Base-by-base conservation (phyloP, 2,888 invertebrate genomes). In the Nemapogon koenigi region DNA sequence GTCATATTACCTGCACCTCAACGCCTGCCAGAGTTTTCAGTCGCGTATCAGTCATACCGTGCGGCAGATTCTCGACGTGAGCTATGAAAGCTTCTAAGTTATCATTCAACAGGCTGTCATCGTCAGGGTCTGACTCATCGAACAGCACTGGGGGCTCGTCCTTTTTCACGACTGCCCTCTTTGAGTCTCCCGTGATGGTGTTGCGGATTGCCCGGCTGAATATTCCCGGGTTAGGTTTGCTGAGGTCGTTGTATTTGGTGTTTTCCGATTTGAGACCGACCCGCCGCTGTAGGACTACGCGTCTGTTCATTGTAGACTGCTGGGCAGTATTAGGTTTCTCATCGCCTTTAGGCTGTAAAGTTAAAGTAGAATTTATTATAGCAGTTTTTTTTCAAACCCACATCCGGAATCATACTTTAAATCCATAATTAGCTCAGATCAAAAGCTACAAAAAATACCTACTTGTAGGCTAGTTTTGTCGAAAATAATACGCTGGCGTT, bases 41-140 rank as follows among this genome's bases (percentile, higher is more conserved):
- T 7, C 79, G 44, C 0, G 76, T 69, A 37, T 72, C 70, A 0
- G 79, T 80, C 59, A 80, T 79, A 1, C 76, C 79, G 43, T 62
- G 71, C 0, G 79, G 79, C 28, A 80, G 43, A 37, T 78, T 72
- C 3, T 37, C 40, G 1, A 79, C 75, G 0, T 43, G 14, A 1
- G 73, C 76, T 0, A 51, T 40, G n/a, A 13, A 6, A 4, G 10
- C 16, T n/a, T 31, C 17, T n/a, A 17, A n/a, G 3, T 18, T 3
- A 8, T 4, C 3, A 8, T 54, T 53, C 1, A 52, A 29, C 17
- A 55, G 33, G 0, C 42, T 43, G 0, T 57, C 62, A 35, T 65
- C 68, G 2, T 60, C 62, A 0, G 40, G 36, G 1, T 63, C 65
- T 0, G 63, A 62, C 0, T 55, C 65, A 30, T 57, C 64, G 27